phyloP scores from a whole-genome alignment of 2,888 invertebrate species.

The Drosophila fulvimacula region DNA sequence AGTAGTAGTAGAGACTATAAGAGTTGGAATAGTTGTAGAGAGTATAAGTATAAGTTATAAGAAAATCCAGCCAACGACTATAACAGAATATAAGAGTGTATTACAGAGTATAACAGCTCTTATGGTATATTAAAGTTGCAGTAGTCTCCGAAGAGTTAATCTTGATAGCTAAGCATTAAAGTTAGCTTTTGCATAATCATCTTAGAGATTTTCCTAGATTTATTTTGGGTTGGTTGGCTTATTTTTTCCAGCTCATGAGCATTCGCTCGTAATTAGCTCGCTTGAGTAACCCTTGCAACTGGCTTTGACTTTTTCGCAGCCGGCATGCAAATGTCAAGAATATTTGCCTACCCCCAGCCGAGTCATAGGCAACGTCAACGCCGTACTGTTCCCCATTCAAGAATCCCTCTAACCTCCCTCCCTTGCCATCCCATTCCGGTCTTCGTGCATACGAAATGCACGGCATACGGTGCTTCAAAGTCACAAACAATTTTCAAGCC shows the following conservation, averaged over 20 bases:
- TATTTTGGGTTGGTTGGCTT: conserved; percentile 6
- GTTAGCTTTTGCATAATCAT: neutral
- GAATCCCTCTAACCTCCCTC: neutral
- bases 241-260: conserved; percentile 27
- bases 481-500: conserved; percentile 75
- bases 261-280: conserved; percentile 47
- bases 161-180: neutral
- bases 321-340: conserved; percentile 57
- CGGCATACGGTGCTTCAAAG: conserved; percentile 60
- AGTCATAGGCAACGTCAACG: conserved; percentile 18
- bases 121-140: neutral
- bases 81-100: too few relatives aligned
- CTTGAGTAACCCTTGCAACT: conserved; percentile 48
- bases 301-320: conserved; percentile 57
- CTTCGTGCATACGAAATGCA: conserved; percentile 25
- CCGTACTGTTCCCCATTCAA: conserved; percentile 1
- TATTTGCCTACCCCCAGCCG: neutral
- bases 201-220: neutral
- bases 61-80: too few relatives aligned
- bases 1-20: too few relatives aligned
- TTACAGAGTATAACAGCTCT: too few relatives aligned
- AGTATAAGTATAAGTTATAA: too few relatives aligned
- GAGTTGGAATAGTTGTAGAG: too few relatives aligned
- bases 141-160: too few relatives aligned
- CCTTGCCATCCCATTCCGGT: neutral